phyloP scores from a whole-genome alignment of 2,797 vertebrate species.

The Parambassis ranga region DNA sequence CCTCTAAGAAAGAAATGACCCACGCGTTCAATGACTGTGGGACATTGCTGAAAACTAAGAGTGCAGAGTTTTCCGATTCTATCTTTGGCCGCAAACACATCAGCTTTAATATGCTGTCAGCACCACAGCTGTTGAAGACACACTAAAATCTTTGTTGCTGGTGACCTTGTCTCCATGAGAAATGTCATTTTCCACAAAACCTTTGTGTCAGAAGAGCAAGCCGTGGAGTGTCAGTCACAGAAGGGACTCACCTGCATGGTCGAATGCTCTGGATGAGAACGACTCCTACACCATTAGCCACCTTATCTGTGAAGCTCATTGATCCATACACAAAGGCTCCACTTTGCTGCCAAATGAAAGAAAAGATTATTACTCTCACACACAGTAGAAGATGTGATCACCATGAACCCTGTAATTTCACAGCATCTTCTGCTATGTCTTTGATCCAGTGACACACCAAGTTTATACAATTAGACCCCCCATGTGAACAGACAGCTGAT shows the following conservation, averaged over 20 bases:
- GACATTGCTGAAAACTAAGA: too few relatives aligned
- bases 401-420: neutral
- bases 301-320: constrained; percentile 91
- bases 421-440: neutral
- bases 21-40: too few relatives aligned
- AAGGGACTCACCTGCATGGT: constrained; percentile 83
- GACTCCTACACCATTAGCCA: constrained; percentile 87
- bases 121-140: too few relatives aligned
- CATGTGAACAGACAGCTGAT: neutral
- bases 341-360: constrained; percentile 79
- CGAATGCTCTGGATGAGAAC: constrained; percentile 85
- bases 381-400: neutral
- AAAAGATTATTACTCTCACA: neutral
- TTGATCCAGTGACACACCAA: neutral
- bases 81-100: too few relatives aligned
- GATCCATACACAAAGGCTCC: constrained; percentile 89
- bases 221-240: neutral
- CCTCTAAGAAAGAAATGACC: too few relatives aligned
- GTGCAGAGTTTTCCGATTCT: too few relatives aligned
- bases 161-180: neutral
- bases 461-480: too few relatives aligned
- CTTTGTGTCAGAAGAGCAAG: neutral
- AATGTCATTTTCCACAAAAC: neutral
- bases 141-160: too few relatives aligned
- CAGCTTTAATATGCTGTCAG: too few relatives aligned